Conservation (phyloP, 2,113 vertebrate species). For the Paracanthobrama guichenoti region DNA sequence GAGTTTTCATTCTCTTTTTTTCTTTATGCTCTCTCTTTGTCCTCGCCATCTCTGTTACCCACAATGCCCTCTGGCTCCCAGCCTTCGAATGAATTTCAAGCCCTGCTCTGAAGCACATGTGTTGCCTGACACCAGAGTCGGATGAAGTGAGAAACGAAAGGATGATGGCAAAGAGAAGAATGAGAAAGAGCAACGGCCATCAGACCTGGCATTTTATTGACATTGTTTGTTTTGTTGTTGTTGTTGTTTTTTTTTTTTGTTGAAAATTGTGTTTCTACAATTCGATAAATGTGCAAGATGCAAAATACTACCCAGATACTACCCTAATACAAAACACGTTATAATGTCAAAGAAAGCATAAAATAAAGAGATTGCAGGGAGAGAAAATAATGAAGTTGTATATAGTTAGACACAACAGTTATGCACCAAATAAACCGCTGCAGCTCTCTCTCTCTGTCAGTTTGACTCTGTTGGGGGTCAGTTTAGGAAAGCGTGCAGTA, state of each 20-base stretch:
- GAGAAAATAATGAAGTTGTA: slow-evolving; percentile 1
- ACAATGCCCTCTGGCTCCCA: slow-evolving; percentile 3
- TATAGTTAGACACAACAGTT: not conserved
- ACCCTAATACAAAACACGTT: not conserved
- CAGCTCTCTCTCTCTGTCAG: not conserved
- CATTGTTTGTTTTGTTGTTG: not conserved
- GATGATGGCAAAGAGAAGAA: slow-evolving; percentile 11
- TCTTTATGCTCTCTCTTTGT: slow-evolving; percentile 6
- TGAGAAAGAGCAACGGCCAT: slow-evolving; percentile 16
- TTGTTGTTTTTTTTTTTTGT: too few relatives aligned
- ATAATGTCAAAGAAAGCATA: not conserved
- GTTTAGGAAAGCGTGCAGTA: not conserved
- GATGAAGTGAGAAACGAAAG: slow-evolving; percentile 12
- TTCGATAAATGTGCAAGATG: not conserved
- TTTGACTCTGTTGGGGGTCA: not conserved
- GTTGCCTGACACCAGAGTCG: not conserved
- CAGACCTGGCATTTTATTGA: not conserved
- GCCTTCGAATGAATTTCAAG: not conserved
- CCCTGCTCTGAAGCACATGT: not conserved
- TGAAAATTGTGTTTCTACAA: not conserved
- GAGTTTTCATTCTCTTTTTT: slow-evolving; percentile 31
- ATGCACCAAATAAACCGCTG: not conserved
- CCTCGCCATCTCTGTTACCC: slow-evolving; percentile 30
- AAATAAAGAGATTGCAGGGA: not conserved
- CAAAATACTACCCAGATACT: not conserved